Evolutionary conservation across 2,113 vertebrate genomes (phyloP).

Genomic region (Setophaga kirtlandii): DNA sequence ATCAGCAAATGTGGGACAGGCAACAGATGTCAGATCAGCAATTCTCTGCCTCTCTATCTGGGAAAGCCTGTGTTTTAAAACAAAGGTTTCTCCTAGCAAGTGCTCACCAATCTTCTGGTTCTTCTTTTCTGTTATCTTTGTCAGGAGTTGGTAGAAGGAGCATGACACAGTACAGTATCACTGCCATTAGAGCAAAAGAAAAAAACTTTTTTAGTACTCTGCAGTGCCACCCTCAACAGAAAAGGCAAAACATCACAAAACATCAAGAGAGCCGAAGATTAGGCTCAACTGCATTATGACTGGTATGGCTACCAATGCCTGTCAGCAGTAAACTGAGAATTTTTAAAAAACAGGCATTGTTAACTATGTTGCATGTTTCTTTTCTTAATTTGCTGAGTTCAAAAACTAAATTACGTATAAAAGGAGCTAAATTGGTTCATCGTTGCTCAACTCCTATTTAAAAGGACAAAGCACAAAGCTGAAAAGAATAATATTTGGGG

Average conservation of each 20-base stretch:
- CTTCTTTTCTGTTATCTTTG: neutral
- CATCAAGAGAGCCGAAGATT: conserved; percentile 1
- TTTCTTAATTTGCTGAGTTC: conserved; percentile 53
- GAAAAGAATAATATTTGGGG: conserved; percentile 29
- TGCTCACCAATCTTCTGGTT: neutral
- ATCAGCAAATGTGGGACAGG: neutral
- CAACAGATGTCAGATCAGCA: neutral
- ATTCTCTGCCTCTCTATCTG: neutral
- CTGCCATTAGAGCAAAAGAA: neutral
- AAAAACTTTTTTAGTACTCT: neutral
- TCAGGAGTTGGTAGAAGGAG: neutral
- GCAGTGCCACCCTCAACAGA: conserved; percentile 3
- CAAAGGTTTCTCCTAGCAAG: neutral
- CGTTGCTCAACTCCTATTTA: conserved; percentile 62
- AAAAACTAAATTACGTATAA: conserved; percentile 67
- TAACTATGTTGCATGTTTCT: neutral
- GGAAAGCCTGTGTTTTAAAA: neutral
- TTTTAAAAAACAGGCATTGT: conserved; percentile 11
- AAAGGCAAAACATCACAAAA: conserved; percentile 1
- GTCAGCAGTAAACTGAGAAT: neutral
- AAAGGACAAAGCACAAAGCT: conserved; percentile 64
- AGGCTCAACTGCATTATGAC: neutral
- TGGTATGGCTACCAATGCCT: conserved; percentile 1
- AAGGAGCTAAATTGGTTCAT: conserved; percentile 65
- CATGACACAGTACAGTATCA: neutral